phyloP scores from a whole-genome alignment of 2,797 vertebrate genomes.

The Lepus oiostolus region DNA sequence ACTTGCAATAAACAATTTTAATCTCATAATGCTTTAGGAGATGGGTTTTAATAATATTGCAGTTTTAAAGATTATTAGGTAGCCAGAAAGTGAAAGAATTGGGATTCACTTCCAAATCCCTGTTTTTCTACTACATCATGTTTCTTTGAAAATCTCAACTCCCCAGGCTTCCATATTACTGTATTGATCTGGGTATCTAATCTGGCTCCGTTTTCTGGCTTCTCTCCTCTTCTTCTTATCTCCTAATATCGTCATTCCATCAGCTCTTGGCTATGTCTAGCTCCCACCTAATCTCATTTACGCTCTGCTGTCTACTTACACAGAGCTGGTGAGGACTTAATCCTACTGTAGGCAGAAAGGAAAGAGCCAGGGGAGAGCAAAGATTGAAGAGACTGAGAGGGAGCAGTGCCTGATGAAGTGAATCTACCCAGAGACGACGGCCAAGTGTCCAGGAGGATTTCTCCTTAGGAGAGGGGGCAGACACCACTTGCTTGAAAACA shows the following conservation, averaged over 20 bases:
- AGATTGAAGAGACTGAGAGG: background rate
- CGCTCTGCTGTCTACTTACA: background rate
- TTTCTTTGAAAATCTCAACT: background rate
- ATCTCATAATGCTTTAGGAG: background rate
- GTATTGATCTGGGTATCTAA: background rate
- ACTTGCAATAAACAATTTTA: background rate
- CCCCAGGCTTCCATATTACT: background rate
- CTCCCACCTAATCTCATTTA: background rate
- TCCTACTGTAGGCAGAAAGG: background rate
- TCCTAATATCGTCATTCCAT: background rate
- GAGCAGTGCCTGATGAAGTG: background rate
- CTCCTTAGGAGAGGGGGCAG: background rate
- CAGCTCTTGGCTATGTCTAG: background rate
- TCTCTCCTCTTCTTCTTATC: background rate
- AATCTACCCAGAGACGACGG: background rate
- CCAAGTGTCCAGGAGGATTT: background rate
- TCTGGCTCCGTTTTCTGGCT: background rate
- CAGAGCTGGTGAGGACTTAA: background rate
- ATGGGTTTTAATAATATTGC: background rate
- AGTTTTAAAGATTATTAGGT: background rate
- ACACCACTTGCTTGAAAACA: background rate
- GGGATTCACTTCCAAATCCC: background rate
- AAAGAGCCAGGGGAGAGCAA: background rate
- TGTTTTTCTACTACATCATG: background rate
- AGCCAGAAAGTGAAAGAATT: background rate